Evolutionary conservation across 23 tunicate species (phyloP).

Genomic region (Aplidium turbinatum): DNA sequence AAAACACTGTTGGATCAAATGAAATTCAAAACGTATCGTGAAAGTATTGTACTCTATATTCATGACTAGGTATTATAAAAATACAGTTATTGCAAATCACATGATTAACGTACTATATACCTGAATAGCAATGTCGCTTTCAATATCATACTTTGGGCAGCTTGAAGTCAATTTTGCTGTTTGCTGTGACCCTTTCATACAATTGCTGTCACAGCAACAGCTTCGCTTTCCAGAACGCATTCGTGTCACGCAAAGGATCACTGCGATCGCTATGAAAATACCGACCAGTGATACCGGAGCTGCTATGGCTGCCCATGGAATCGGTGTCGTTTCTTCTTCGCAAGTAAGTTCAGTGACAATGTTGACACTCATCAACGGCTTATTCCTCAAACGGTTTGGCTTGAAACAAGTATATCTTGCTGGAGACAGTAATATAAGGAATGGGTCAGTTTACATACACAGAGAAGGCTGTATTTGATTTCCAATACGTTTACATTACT

Average conservation of each 20-base stretch:
- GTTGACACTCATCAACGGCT: conserved; percentile 54
- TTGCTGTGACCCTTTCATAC: conserved; percentile 2
- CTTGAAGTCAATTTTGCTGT: conserved; percentile 40
- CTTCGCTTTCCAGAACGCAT: conserved; percentile 21
- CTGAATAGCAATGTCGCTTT: conserved; percentile 58
- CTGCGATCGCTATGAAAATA: conserved; percentile 44
- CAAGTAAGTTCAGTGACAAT: conserved; percentile 14
- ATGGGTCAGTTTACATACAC: no score
- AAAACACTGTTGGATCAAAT: no score
- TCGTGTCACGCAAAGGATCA: conserved; percentile 29
- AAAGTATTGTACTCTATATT: no score
- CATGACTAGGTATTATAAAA: no score
- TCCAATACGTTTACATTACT: no score
- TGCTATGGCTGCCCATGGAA: conserved; percentile 67
- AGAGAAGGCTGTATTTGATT: no score
- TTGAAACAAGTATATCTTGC: conserved; percentile 51
- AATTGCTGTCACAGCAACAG: conserved; percentile 32
- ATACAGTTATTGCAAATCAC: no score
- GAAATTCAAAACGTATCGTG: no score
- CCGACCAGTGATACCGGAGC: conserved; percentile 58
- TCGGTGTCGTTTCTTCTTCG: conserved; percentile 9
- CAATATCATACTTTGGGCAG: conserved; percentile 36
- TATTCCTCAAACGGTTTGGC: conserved; percentile 46
- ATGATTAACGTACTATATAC: no score
- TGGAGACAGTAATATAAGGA: no score